Evolutionary conservation across 2,113 vertebrate species (phyloP), one percentile per base, ranked within the genome.

Genomic region (Poeciliopsis retropinna): DNA sequence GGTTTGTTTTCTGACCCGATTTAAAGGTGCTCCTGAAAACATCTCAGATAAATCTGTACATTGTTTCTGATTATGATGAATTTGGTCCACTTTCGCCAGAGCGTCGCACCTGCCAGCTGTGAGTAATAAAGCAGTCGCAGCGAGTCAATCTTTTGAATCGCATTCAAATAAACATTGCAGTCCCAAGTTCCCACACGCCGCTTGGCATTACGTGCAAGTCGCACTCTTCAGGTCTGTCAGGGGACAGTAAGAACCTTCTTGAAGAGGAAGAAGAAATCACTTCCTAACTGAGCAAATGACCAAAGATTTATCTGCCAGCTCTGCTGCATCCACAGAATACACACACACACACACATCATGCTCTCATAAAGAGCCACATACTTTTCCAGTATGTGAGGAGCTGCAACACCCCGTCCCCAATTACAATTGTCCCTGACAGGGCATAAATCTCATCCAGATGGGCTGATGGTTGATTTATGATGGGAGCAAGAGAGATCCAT

Each of bases 401-500:
- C 79, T 60, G 70, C 81, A 84, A 73, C 72, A 82, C 64, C 79
- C 47, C 25, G 57, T 89, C 75, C 91, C 85, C 86, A 90, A 92
- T 91, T 90, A 91, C 87, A 93, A 86, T 81, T 47, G 57, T 80
- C 84, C 76, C 81, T 83, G 89, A 80, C 89, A 89, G 87, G 85
- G 81, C 80, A 93, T 92, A 88, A 91, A 89, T 93, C 89, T 88
- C 86, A 87, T 84, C 89, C 88, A 92, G 84, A 88, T 92, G 89
- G 85, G 73, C 79, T 84, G 82, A 90, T 83, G 82, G 65, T 85
- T 92, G 91, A 91, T 93, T 92, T 92, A 92, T 91, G 87, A 87
- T 85, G 74, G 67, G 75, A 75, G 39, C 41, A 66, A 78, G 70
- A 74, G 84, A 76, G 79, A 88, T 89, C 88, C 75, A 92, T 92